Evolutionary conservation across 1,140 invertebrate species (phyloP).

Genomic region (Drosophila tani): DNA sequence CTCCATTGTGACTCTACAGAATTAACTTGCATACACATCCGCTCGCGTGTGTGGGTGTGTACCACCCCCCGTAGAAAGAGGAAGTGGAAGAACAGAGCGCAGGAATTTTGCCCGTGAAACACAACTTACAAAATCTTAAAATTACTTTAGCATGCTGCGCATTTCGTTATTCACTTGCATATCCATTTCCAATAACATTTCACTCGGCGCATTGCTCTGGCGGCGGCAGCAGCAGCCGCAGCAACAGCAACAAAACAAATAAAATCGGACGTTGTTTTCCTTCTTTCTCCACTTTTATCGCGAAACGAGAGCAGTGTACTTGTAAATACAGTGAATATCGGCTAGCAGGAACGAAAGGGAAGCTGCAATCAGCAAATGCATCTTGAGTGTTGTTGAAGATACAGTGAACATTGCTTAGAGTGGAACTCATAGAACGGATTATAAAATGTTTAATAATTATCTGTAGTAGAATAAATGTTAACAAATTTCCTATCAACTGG

Average conservation of each 20-base stretch:
- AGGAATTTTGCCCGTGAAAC: slow-evolving; percentile 60
- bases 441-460: too few species aligned
- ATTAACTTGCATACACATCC: slow-evolving; percentile 39
- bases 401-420: background rate
- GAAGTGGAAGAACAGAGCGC: slow-evolving; percentile 12
- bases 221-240: background rate
- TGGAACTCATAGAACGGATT: too few species aligned
- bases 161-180: slow-evolving; percentile 18
- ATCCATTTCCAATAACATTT: slow-evolving; percentile 13
- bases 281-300: slow-evolving; percentile 61
- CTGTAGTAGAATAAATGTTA: too few species aligned
- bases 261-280: slow-evolving; percentile 35
- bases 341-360: background rate
- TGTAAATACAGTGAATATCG: slow-evolving; percentile 22
- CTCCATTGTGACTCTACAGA: slow-evolving; percentile 44
- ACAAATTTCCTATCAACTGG: too few species aligned
- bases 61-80: slow-evolving; percentile 21
- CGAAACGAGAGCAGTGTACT: slow-evolving; percentile 27
- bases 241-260: slow-evolving; percentile 9
- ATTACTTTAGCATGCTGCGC: slow-evolving; percentile 40
- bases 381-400: background rate
- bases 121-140: slow-evolving; percentile 15
- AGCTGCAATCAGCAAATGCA: slow-evolving; percentile 5
- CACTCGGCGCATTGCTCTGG: slow-evolving; percentile 13
- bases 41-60: slow-evolving; percentile 3